Conservation (phyloP, 2,113 vertebrate genomes). For the Emydura subglobosa region DNA sequence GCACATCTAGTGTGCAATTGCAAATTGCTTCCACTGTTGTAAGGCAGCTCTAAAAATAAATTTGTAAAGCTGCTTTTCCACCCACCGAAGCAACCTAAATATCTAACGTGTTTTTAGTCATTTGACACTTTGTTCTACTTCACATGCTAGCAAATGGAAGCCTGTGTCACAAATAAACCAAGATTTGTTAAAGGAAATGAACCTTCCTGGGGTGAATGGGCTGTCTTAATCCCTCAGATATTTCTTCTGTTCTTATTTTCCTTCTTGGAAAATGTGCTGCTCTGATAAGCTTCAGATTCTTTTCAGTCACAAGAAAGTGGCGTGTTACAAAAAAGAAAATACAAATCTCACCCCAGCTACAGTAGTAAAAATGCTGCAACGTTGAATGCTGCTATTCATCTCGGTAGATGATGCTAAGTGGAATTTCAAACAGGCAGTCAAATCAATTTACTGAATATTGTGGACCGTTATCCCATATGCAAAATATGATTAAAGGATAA, state of each 20-base stretch:
- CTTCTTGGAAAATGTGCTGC: not conserved
- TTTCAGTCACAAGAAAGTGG: not conserved
- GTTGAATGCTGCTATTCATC: accelerated
- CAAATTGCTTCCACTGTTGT: not conserved
- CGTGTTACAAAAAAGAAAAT: not conserved
- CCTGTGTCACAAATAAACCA: not conserved
- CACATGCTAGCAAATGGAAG: not conserved
- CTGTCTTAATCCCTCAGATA: not conserved
- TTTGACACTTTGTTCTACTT: not conserved
- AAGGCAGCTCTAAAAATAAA: not conserved
- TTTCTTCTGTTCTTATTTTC: not conserved
- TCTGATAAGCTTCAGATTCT: not conserved
- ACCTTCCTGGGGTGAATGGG: not conserved
- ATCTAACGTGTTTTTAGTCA: not conserved
- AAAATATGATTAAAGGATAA: not conserved
- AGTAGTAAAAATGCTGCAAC: accelerated
- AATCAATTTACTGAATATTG: not conserved
- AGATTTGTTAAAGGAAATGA: conserved; percentile 5
- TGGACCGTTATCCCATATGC: not conserved
- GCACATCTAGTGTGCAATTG: accelerated
- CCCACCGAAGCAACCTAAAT: not conserved
- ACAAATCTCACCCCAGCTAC: not conserved
- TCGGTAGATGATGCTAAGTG: accelerated
- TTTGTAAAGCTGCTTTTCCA: not conserved
- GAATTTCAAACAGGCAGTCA: not conserved